Percentiles rank a stretch among this genome's conserved stretches.
Evolutionary conservation across 2,888 invertebrate genomes (phyloP).

Genomic region (Oscheius sp.): DNA sequence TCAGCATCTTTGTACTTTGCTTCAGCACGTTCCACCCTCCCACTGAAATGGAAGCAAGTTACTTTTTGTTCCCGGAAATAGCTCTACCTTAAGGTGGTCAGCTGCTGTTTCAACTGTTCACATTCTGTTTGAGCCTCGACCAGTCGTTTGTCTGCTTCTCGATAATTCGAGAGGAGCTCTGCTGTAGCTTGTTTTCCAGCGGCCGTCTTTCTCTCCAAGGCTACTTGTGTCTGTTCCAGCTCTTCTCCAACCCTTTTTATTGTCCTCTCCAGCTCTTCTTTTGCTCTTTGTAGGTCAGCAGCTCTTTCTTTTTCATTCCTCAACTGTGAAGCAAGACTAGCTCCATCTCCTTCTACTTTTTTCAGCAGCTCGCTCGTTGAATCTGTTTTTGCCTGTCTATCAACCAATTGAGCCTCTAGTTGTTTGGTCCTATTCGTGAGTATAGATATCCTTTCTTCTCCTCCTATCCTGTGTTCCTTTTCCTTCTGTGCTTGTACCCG

Average conservation of each 20-base stretch:
- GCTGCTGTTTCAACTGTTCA: conserved; percentile 27
- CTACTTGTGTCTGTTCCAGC: conserved; percentile 9
- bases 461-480: conserved; percentile 41
- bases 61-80: no score
- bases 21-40: conserved; percentile 42
- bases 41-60: conserved; percentile 32
- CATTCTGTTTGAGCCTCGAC: conserved; percentile 25
- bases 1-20: conserved; percentile 21
- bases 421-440: conserved; percentile 32
- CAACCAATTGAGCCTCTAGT: conserved; percentile 48
- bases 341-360: conserved; percentile 48
- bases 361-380: conserved; percentile 40
- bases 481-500: conserved; percentile 38
- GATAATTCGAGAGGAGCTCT: conserved; percentile 28
- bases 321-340: conserved; percentile 40
- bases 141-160: conserved; percentile 18
- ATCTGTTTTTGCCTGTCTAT: conserved; percentile 44
- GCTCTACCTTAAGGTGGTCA: conserved; percentile 18
- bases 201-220: conserved; percentile 26
- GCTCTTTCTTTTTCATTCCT: conserved; percentile 43
- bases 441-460: conserved; percentile 36
- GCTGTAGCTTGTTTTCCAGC: conserved; percentile 17
- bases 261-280: conserved; percentile 24
- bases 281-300: conserved; percentile 1
- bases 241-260: conserved; percentile 23